phyloP scores from a whole-genome alignment of 2,113 vertebrate genomes.

The Leptosomus discolor region DNA sequence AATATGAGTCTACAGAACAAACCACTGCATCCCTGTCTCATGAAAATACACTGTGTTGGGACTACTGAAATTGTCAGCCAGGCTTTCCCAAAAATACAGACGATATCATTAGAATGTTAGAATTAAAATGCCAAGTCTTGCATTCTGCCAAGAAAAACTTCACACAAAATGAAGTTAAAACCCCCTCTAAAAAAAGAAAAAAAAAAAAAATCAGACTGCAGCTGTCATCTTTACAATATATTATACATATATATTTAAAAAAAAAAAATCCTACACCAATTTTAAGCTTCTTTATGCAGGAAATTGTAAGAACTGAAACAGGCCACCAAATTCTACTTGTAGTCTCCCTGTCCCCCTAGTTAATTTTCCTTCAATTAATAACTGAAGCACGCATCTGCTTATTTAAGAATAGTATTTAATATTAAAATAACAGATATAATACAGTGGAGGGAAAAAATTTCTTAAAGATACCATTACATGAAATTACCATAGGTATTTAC shows the following conservation, averaged over 20 bases:
- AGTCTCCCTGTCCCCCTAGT: not conserved
- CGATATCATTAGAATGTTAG: not conserved
- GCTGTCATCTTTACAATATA: not conserved
- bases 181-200: not conserved
- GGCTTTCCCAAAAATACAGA: not conserved
- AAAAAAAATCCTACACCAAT: not conserved
- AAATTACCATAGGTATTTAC: not conserved
- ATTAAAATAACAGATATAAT: not conserved
- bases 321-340: not conserved
- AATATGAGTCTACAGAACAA: not conserved
- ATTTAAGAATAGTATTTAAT: not conserved
- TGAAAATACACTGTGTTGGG: not conserved
- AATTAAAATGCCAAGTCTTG: not conserved
- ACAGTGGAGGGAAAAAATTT: not conserved
- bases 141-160: not conserved
- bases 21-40: not conserved
- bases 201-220: not conserved
- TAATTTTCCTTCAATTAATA: not conserved
- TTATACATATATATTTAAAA: not conserved
- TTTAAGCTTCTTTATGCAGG: not conserved
- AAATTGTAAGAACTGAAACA: not conserved
- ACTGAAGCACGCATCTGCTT: not conserved
- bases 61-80: not conserved
- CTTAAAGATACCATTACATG: not conserved
- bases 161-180: not conserved